Evolutionary conservation across 2,888 invertebrate genomes (phyloP), one percentile per base, ranked within the genome.

Genomic region (Caenorhabditis auriculariae): DNA sequence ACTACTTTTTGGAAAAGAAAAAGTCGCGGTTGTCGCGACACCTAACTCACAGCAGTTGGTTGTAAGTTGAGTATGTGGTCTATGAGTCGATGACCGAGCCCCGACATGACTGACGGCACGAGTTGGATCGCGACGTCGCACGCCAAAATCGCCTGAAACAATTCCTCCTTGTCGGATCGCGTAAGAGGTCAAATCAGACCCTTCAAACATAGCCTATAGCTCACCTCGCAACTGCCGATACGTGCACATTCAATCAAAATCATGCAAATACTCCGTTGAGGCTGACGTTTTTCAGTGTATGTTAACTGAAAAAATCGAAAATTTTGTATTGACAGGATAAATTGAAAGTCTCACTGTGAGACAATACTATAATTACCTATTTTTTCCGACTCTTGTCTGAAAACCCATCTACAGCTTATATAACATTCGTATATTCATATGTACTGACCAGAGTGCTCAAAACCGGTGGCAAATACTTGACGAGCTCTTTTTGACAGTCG

Each of bases 41-140:
- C n/a, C n/a, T n/a, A n/a, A n/a, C 9, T n/a, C 35, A 32, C 35
- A 17, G 59, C 38, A 17, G 45, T 37, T 12, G 49, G 49, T n/a
- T 39, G 26, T 9, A 49, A 38, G 2, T 19, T 19, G 24, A 24
- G 19, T 5, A 59, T 39, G 15, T 28, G 29, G 5, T 54, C 49
- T n/a, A 59, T 32, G 26, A 72, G 48, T n/a, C 51, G 43, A 9
- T 51, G 52, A 27, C 56, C 60, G 28, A 58, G 42, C 2, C 46
- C 24, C 4, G 60, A 44, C 57, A 72, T 64, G 4, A 47, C 44
- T 15, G 67, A 56, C 9, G 73, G 67, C 24, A 67, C 58, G 19
- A 69, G 58, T 24, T 69, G 66, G 4, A 72, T 49, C 24, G 69
- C 72, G 7, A 68, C 46, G 35, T 67, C 61, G 38, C 69, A 64